These are phyloP conservation scores for Chaenogobius annularis DNA, from an alignment of 2,113 vertebrate genomes.

Conservation along the genomic window DNA sequence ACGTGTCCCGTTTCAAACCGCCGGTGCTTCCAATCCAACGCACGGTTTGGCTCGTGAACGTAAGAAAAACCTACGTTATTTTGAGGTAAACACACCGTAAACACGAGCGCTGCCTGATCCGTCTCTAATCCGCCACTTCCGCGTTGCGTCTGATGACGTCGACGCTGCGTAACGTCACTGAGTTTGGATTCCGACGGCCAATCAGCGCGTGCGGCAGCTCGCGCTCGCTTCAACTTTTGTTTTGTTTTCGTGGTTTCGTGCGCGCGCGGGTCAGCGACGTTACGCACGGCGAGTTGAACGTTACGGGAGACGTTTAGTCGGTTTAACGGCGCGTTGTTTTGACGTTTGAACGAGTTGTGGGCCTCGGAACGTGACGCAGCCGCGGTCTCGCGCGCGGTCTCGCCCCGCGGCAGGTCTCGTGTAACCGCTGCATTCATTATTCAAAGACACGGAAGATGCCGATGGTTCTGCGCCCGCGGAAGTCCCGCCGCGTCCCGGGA, in stretches of 20 bases:
- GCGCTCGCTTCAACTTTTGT: constrained; percentile 75
- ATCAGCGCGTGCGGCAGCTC: constrained; percentile 59
- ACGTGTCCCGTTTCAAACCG: not conserved
- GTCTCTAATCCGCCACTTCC: constrained; percentile 32
- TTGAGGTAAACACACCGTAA: not conserved
- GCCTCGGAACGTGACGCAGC: not conserved
- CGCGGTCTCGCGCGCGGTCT: too few species aligned
- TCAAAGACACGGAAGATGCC: constrained; percentile 43
- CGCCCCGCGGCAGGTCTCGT: not conserved
- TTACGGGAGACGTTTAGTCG: fast-evolving
- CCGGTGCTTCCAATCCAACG: not conserved
- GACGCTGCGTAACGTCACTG: not conserved
- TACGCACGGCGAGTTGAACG: too few species aligned
- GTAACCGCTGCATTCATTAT: constrained; percentile 16
- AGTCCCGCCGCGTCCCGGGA: not conserved
- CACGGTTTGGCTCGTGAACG: not conserved
- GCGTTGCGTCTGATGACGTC: not conserved
- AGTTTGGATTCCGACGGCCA: constrained; percentile 43
- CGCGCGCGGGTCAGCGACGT: too few species aligned
- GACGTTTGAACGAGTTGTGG: not conserved
- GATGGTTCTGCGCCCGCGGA: constrained; percentile 52
- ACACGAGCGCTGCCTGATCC: not conserved
- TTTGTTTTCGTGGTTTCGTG: constrained; percentile 12
- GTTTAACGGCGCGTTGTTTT: not conserved
- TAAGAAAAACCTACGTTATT: not conserved